Percentiles rank a stretch among this genome's conserved stretches.
Evolutionary conservation across 2,113 vertebrate genomes (phyloP).

Genomic region (Pelecanus crispus): DNA sequence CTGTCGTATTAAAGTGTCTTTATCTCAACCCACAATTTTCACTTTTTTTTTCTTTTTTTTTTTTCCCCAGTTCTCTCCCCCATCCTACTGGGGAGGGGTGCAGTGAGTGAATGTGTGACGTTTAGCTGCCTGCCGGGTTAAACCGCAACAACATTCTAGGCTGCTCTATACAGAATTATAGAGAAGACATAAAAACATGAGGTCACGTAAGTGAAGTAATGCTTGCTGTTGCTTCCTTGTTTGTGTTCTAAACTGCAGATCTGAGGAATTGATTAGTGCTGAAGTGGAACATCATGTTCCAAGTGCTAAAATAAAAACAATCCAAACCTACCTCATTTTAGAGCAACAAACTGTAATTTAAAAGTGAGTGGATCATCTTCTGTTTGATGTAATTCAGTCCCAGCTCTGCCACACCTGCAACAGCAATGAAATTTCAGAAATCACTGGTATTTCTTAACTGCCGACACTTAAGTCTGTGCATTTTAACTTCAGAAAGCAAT

Average conservation of each 20-base stretch:
- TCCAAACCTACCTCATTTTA: neutral
- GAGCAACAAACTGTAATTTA: neutral
- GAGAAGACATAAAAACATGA: neutral
- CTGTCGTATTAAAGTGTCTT: no score
- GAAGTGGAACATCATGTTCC: neutral
- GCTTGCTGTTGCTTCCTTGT: neutral
- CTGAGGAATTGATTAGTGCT: neutral
- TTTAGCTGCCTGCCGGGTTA: no score
- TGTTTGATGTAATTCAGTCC: neutral
- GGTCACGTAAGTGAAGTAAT: neutral
- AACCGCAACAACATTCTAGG: neutral
- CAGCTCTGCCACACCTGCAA: neutral
- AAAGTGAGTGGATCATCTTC: neutral
- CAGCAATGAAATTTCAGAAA: neutral
- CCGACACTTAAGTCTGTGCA: neutral
- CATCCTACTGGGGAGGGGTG: no score
- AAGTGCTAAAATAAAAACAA: neutral
- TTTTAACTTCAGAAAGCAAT: neutral
- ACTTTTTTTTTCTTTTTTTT: no score
- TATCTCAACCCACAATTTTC: no score
- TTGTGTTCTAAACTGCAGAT: neutral
- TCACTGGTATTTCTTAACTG: neutral
- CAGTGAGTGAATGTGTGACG: no score
- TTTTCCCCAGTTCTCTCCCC: no score
- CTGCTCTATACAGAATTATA: neutral